Conservation (phyloP, 2,797 vertebrate species). For the Dendrocincla tyrannina region DNA sequence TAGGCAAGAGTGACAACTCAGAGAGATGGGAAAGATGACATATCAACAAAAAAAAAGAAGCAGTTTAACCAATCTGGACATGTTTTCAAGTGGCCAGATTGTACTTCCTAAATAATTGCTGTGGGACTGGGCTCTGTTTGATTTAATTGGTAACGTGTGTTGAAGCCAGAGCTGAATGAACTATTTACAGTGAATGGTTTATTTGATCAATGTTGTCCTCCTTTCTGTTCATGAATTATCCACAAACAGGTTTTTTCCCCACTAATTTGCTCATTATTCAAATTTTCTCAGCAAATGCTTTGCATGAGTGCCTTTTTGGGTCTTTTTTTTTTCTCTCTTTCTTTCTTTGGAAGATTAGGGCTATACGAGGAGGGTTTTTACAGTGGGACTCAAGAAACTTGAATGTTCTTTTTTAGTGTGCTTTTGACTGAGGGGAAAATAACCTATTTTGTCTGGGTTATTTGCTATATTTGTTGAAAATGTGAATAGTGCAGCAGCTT, state of each 20-base stretch:
- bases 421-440: neutral
- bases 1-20: neutral
- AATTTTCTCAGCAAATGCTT: neutral
- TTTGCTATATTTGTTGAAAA: conserved; percentile 38
- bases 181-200: conserved; percentile 29
- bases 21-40: neutral
- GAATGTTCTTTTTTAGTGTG: neutral
- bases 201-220: neutral
- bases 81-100: conserved; percentile 1
- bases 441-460: conserved; percentile 3
- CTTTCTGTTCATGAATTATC: conserved; percentile 14
- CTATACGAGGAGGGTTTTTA: neutral
- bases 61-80: neutral
- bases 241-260: neutral
- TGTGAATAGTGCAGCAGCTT: neutral
- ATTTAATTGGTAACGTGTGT: conserved; percentile 32
- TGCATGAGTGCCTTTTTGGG: neutral
- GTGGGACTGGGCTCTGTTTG: neutral
- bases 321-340: neutral
- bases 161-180: conserved; percentile 7
- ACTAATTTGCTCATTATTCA: conserved; percentile 20
- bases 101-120: conserved; percentile 1
- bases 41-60: neutral
- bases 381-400: neutral
- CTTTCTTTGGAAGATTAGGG: neutral